phyloP scores from a whole-genome alignment of 1,140 invertebrate species.

The Brachionus sp. region DNA sequence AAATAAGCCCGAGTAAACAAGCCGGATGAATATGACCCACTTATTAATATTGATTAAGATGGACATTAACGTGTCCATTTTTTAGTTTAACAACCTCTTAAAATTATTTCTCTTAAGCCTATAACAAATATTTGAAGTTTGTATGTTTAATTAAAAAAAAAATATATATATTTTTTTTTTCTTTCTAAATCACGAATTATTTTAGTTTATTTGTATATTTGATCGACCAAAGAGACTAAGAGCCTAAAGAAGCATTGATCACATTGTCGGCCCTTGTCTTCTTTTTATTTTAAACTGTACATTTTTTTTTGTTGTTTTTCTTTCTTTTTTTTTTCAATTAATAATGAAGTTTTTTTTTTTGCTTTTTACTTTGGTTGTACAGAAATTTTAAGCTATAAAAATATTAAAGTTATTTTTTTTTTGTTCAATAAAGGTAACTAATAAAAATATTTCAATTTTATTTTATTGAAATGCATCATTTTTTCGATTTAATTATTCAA shows the following conservation, averaged over 20 bases:
- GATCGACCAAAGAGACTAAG: not conserved
- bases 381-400: constrained; percentile 40
- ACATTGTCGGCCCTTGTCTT: not conserved
- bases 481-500: not conserved
- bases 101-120: not conserved
- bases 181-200: not conserved
- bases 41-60: not conserved
- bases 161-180: not conserved
- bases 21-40: not conserved
- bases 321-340: not conserved
- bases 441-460: not conserved
- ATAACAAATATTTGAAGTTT: constrained; percentile 1
- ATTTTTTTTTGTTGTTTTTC: not conserved
- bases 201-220: not conserved
- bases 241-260: not conserved
- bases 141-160: not conserved
- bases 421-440: not conserved
- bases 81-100: not conserved
- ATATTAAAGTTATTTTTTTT: constrained; percentile 9
- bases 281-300: not conserved
- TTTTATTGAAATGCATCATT: not conserved
- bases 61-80: not conserved
- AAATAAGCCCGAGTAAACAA: not conserved
- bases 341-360: not conserved
- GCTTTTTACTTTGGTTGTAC: constrained; percentile 4